Base-by-base conservation (phyloP, 2,797 vertebrate species). In the Propithecus perrieri region DNA sequence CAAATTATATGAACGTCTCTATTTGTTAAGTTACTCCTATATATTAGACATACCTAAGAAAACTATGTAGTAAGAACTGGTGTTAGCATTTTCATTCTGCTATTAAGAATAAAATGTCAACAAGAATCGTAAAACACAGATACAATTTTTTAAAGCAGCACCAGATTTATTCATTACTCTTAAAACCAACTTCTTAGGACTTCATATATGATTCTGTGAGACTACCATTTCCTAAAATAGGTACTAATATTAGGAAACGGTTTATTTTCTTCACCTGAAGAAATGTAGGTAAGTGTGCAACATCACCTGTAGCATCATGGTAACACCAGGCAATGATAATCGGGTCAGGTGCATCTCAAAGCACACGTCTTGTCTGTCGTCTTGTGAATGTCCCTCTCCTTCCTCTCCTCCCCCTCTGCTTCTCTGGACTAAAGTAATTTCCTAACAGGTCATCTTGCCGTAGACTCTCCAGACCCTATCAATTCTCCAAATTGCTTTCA, bases 281-380 rank as follows among this genome's bases (percentile, higher is more conserved):
- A 76, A 67, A 67, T 11, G 20, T 10, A 53, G 76, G 76, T 7
- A 18, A 20, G 48, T 10, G 20, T 1, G 26, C 46, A 65, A 1
- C 5, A 17, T 14, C 22, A 2, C 26, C 9, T 0, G 20, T 6
- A 18, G 26, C 53, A 11, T 8, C 6, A 15, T 5, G 1, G 72
- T 8, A n/a, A n/a, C 1, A 0, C 28, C 7, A 2, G 57, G 75
- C 35, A 5, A n/a, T 5, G 12, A 22, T 30, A 13, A 5, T 1
- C 67, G 1, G 0, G 0, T 3, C 1, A 35, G 11, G 69, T n/a
- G 12, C 20, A 50, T 67, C 9, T 2, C 0, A 48, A 4, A 0
- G 0, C 22, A 79, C 50, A 13, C 0, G 1, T 1, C 1, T 8
- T 4, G 30, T 13, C 55, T 9, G 1, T 2, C 5, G 4, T 2